Base-by-base conservation (phyloP, 1,140 invertebrate genomes). In the Globodera rostochiensis region DNA sequence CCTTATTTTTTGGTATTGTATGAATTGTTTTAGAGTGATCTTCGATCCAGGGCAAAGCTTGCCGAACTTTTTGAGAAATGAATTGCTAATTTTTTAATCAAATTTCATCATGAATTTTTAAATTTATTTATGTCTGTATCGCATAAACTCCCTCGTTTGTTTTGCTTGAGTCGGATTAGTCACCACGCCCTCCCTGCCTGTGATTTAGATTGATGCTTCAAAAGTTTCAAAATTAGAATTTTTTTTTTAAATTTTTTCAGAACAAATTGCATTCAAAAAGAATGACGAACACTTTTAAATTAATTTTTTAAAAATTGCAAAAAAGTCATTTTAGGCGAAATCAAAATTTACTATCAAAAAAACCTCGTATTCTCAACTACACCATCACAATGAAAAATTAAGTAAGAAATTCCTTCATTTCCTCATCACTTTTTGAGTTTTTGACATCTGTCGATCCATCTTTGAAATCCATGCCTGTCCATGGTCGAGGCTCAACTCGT, bases 11-110 rank as follows among this genome's bases (percentile, higher is more conserved):
- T 45, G 53, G 53, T 19, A 5, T 36, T 46, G 21, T 76, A 15
- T 21, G n/a, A 50, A 71, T 19, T 67, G n/a, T 76, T 76, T 70
- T 13, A 80, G 80, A 81, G 80, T 70, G 80, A 81, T 79, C 74
- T 81, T 66, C 80, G 80, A 7, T 81, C 80, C 0, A 81, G 57
- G 47, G 50, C 21, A 78, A 13, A 50, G 11, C 25, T 78, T 46
- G 21, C 8, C 25, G 77, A 78, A 49, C 66, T 78, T 78, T 78
- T 78, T 78, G 77, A 78, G 49, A 15, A 11, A 53, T 78, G 50
- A 78, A 36, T 36, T 36, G 36, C 36, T 36, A 36, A 3, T 36
- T 36, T 36, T 36, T 2, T 36, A 36, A 36, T 36, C n/a, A 36
- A 36, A 36, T 36, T 36, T 36, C 36, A 36, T 36, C 36, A 3